phyloP scores from a whole-genome alignment of 2,888 invertebrate species.

The Aphodius sticticus region DNA sequence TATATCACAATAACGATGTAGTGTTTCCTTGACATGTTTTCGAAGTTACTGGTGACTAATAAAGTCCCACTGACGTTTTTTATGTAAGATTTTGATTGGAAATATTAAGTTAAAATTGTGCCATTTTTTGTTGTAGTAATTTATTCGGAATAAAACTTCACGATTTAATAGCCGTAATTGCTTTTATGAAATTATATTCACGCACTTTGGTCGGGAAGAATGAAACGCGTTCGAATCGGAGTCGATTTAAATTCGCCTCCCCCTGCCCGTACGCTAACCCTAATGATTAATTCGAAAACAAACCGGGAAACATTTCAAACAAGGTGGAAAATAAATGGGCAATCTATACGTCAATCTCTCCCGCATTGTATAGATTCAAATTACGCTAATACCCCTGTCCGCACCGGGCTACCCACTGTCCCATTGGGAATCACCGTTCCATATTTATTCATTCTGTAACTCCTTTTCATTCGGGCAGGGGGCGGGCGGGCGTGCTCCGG shows the following conservation, averaged over 20 bases:
- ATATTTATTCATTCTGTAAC: constrained; percentile 37
- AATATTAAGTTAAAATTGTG: not conserved
- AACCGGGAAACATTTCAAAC: constrained; percentile 4
- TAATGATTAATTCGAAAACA: not conserved
- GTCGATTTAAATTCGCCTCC: not conserved
- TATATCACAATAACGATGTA: not conserved
- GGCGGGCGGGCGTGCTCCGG: constrained; percentile 20
- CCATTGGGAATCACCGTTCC: constrained; percentile 29
- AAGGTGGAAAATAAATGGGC: constrained; percentile 10
- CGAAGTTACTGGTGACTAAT: not conserved
- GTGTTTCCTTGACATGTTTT: not conserved
- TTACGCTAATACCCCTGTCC: constrained; percentile 39
- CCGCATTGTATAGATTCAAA: constrained; percentile 34
- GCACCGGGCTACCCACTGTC: constrained; percentile 15
- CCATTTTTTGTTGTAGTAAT: not conserved
- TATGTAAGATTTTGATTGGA: not conserved
- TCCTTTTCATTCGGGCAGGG: constrained; percentile 36
- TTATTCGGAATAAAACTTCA: not conserved
- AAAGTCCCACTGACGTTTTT: not conserved
- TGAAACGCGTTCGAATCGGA: not conserved
- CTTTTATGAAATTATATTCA: too few species aligned
- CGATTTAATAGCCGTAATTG: not conserved
- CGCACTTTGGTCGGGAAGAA: too few species aligned
- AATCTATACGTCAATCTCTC: constrained; percentile 22
- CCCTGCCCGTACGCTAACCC: not conserved